Conservation (phyloP, 2,888 invertebrate species). For the Ceriagrion tenellum region DNA sequence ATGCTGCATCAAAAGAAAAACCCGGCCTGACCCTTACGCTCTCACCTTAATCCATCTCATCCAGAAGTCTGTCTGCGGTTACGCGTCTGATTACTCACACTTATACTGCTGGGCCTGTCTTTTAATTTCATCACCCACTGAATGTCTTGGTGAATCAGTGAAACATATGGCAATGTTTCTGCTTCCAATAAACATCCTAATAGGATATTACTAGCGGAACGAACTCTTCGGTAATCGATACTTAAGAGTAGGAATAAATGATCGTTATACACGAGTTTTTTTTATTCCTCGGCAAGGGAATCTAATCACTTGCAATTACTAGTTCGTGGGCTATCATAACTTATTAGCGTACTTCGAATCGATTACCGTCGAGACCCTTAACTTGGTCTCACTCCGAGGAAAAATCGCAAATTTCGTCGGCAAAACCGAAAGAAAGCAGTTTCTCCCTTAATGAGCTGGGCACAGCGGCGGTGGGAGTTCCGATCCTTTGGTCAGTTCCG, state of each 20-base stretch:
- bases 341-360: neutral
- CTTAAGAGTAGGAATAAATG: neutral
- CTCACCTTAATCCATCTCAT: too few species aligned
- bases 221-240: neutral
- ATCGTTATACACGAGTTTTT: neutral
- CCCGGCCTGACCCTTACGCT: too few species aligned
- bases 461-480: neutral
- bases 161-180: too few species aligned
- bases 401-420: neutral
- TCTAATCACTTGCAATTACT: neutral
- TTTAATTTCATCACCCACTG: too few species aligned
- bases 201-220: neutral
- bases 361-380: neutral
- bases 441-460: neutral
- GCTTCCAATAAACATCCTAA: neutral
- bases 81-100: too few species aligned
- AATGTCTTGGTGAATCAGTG: too few species aligned
- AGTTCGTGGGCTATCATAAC: neutral
- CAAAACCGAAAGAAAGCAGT: neutral
- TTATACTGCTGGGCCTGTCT: too few species aligned
- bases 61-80: too few species aligned
- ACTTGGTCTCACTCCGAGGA: neutral
- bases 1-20: too few species aligned
- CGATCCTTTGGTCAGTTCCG: conserved; percentile 19
- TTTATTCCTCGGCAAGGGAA: neutral